These are phyloP conservation scores for Gymnodraco acuticeps DNA, from an alignment of 2,797 vertebrate species.

Conservation along the genomic window DNA sequence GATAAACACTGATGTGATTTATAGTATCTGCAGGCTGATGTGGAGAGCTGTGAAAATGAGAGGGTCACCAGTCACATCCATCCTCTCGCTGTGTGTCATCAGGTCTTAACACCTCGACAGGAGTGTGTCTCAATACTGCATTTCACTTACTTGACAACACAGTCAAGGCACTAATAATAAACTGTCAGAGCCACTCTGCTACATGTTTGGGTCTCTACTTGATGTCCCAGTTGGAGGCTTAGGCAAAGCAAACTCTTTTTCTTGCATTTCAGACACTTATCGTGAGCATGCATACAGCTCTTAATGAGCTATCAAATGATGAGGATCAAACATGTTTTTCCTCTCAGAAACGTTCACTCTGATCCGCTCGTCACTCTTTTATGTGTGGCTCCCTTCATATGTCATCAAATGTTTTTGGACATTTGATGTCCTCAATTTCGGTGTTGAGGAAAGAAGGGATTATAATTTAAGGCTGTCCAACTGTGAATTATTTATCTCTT, in stretches of 20 bases:
- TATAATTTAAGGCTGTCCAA: constrained; percentile 11
- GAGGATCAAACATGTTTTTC: constrained; percentile 34
- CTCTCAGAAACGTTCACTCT: constrained; percentile 27
- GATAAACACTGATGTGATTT: constrained; percentile 55
- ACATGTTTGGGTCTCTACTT: constrained; percentile 25
- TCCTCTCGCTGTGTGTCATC: constrained; percentile 16
- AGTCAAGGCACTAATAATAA: constrained; percentile 14
- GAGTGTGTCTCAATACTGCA: constrained; percentile 10
- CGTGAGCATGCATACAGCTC: constrained; percentile 36
- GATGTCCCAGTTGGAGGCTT: constrained; percentile 22
- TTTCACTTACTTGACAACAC: constrained; percentile 17
- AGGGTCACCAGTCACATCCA: constrained; percentile 48
- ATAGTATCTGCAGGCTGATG: constrained; percentile 58
- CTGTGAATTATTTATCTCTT: background rate
- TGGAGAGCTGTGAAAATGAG: constrained; percentile 35
- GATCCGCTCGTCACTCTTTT: constrained; percentile 40
- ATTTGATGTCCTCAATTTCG: constrained; percentile 27
- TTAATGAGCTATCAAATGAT: constrained; percentile 55
- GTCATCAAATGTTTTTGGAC: constrained; percentile 29
- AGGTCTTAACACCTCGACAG: constrained; percentile 24
- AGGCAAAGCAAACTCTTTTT: constrained; percentile 32
- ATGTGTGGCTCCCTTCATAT: constrained; percentile 17
- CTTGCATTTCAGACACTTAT: constrained; percentile 46
- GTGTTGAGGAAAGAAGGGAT: constrained; percentile 11
- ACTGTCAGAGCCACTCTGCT: constrained; percentile 4